Percentiles rank a stretch among this genome's conserved stretches.
These are phyloP conservation scores for Aphelinus certus DNA, from an alignment of 1,140 invertebrate species.

Conservation along the genomic window DNA sequence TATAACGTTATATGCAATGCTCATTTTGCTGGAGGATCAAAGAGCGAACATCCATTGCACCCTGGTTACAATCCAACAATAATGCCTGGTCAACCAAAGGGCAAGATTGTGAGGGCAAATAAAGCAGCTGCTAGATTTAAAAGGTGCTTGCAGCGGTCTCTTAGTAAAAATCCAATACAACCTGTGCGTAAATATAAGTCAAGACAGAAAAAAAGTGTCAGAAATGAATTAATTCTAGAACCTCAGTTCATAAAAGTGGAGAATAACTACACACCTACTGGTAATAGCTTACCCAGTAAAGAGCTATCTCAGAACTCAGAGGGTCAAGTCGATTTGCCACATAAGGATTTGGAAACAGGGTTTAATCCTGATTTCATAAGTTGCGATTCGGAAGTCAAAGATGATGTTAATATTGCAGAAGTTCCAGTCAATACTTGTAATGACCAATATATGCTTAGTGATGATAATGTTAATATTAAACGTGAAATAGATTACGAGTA, in stretches of 20 bases:
- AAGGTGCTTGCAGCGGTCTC: background rate
- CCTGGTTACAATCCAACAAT: background rate
- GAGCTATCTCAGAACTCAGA: background rate
- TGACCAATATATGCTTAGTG: too few species aligned
- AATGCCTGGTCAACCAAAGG: background rate
- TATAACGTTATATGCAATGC: background rate
- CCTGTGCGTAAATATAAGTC: too few species aligned
- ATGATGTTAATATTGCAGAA: background rate
- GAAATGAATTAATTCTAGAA: too few species aligned
- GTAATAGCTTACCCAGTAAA: too few species aligned
- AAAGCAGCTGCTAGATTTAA: background rate
- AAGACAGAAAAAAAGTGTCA: too few species aligned
- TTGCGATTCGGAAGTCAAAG: background rate
- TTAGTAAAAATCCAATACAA: too few species aligned
- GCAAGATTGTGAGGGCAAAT: too few species aligned
- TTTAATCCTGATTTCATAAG: background rate
- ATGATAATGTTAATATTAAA: too few species aligned
- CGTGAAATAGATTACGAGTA: too few species aligned
- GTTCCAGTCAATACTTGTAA: background rate
- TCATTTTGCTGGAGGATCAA: slow-evolving; percentile 7
- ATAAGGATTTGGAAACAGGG: background rate
- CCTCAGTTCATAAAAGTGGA: too few species aligned
- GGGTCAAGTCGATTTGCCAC: background rate
- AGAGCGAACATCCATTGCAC: slow-evolving; percentile 6
- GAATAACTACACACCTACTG: too few species aligned